Percentiles rank a stretch among this genome's conserved stretches.
Conservation (phyloP, 2,888 invertebrate genomes). For the Calephelis perditalis region DNA sequence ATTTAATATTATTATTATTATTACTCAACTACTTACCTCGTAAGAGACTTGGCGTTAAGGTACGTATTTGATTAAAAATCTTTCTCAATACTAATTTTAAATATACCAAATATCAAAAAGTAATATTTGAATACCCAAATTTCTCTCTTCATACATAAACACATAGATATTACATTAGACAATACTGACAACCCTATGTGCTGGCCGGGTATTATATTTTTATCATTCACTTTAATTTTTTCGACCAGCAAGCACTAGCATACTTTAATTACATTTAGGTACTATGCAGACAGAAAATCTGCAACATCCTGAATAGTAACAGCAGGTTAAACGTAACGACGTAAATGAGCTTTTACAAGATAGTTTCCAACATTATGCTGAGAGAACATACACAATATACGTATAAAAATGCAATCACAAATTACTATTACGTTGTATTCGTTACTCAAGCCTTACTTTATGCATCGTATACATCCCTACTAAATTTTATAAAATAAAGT, state of each 20-base stretch:
- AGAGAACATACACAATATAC: background rate
- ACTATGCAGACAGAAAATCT: slow-evolving; percentile 16
- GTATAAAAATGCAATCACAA: background rate
- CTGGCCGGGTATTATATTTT: slow-evolving; percentile 35
- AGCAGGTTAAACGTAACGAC: slow-evolving; percentile 1
- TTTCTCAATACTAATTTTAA: no score
- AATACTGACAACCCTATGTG: slow-evolving; percentile 3
- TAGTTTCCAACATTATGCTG: background rate
- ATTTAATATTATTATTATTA: no score
- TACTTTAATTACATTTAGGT: slow-evolving; percentile 21
- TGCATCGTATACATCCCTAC: no score
- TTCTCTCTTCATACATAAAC: no score
- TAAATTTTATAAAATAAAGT: no score
- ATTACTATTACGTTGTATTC: no score
- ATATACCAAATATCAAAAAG: no score
- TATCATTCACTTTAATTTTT: slow-evolving; percentile 45
- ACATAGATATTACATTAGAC: background rate
- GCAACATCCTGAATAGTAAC: slow-evolving; percentile 7
- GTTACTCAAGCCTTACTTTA: no score
- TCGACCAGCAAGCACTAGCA: slow-evolving; percentile 31
- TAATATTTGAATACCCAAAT: no score
- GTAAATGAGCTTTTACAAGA: background rate
- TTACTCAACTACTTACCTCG: no score
- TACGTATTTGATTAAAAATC: no score
- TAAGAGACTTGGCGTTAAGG: no score